Percentiles rank a stretch among this genome's conserved stretches.
Evolutionary conservation across 2,888 invertebrate species (phyloP).

Genomic region (Napeogenes sylphis): DNA sequence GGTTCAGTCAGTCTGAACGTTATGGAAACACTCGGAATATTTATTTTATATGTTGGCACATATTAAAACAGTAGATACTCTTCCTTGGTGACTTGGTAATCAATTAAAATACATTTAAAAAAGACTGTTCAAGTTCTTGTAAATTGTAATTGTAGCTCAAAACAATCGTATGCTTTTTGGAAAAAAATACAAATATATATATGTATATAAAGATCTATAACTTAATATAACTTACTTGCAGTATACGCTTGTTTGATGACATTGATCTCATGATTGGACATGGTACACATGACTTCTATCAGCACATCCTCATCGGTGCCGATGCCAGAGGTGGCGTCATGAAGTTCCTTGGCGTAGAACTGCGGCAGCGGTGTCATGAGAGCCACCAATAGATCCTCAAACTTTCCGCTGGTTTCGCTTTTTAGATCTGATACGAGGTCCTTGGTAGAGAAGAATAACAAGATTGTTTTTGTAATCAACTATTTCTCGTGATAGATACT

Average conservation of each 20-base stretch:
- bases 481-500: too few relatives aligned
- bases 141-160: too few relatives aligned
- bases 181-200: too few relatives aligned
- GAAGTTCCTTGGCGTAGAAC: constrained; percentile 89
- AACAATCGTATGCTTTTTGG: too few relatives aligned
- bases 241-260: constrained; percentile 88
- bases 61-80: too few relatives aligned
- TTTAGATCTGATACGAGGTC: constrained; percentile 90
- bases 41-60: too few relatives aligned
- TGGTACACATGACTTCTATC: constrained; percentile 92
- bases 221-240: constrained; percentile 78
- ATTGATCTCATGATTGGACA: constrained; percentile 90
- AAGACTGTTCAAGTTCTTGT: too few relatives aligned
- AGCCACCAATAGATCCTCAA: constrained; percentile 89
- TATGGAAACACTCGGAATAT: too few relatives aligned
- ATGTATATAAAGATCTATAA: too few relatives aligned
- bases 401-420: constrained; percentile 92
- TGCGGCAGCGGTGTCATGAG: constrained; percentile 91
- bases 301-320: constrained; percentile 92
- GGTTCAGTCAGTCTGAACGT: too few relatives aligned
- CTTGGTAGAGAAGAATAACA: constrained; percentile 45
- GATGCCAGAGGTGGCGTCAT: constrained; percentile 89
- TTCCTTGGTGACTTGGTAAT: too few relatives aligned
- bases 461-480: neutral
- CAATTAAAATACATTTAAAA: too few relatives aligned